Base-by-base conservation (phyloP, 2,113 vertebrate genomes). In the Cettia cetti region DNA sequence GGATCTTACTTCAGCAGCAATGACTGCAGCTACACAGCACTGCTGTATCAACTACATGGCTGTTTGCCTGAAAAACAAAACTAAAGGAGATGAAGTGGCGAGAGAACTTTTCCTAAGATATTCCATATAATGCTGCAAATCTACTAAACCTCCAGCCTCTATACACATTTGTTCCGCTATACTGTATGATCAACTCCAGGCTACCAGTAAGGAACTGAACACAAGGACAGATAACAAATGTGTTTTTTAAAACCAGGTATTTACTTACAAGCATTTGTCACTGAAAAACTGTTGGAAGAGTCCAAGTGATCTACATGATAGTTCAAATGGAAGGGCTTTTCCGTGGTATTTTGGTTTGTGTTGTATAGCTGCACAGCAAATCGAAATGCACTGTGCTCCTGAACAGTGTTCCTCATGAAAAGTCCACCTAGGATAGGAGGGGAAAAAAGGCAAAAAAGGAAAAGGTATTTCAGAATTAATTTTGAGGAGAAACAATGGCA, bases 281-380 rank as follows among this genome's bases (percentile, higher is more conserved):
- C 99, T 30, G 99, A 99, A 97, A 99, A 99, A 98, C 99, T 99
- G 99, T 99, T 99, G 95, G 99, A 99, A 75, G 99, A 99, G 97
- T 99, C 99, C 97, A 99, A 98, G 98, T 99, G 99, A 98, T 99
- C 99, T 95, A 99, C 99, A 11, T 99, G 99, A 97, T 99, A 99
- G 97, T 99, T 99, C 98, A 99, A 98, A 98, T 99, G 99, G 98
- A 99, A 99, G 96, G 99, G 99, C 97, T 99, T 99, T 95, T 99
- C 99, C 52, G 99, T 99, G 97, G 98, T 99, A 96, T 99, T 99
- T 98, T 99, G 99, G 98, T 99, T 99, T 95, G 99, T 99, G 98
- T 99, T 99, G 98, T 99, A 99, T 98, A 99, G 99, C 98, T 99
- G 99, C 95, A 99, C 99, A 65, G 99, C 99, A 96, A 99, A 99